These are phyloP conservation scores for Harpalus rufipes DNA, from an alignment of 2,888 invertebrate species.

Conservation along the genomic window DNA sequence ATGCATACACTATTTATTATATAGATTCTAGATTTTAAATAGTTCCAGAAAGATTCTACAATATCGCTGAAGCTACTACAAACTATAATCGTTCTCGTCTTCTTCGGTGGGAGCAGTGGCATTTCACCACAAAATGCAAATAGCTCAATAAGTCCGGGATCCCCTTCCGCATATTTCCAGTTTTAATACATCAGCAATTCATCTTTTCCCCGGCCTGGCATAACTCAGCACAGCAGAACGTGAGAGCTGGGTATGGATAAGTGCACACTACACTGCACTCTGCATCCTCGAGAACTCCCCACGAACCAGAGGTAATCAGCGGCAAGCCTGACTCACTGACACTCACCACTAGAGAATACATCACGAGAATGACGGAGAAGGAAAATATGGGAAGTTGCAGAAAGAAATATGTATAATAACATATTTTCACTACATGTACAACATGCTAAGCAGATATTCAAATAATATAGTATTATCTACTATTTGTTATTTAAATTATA, in stretches of 20 bases:
- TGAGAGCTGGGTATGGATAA: background rate
- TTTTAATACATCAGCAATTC: constrained; percentile 56
- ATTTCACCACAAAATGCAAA: background rate
- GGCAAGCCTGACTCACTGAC: constrained; percentile 59
- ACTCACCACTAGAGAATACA: constrained; percentile 16
- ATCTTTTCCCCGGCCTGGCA: constrained; percentile 41
- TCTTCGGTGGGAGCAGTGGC: background rate
- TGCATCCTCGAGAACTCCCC: constrained; percentile 38
- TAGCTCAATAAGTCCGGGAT: background rate
- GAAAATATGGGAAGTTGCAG: no score
- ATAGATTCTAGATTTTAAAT: no score
- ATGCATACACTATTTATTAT: no score
- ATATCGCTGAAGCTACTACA: background rate
- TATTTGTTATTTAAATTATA: no score
- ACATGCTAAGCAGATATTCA: no score
- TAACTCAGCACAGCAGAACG: constrained; percentile 27
- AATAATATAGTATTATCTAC: no score
- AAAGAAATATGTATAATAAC: no score
- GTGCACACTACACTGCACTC: constrained; percentile 1
- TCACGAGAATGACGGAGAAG: background rate
- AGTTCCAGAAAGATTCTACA: no score
- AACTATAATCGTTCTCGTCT: background rate
- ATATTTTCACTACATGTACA: no score
- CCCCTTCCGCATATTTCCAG: constrained; percentile 27
- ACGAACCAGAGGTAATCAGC: constrained; percentile 61